Percentiles rank a stretch among this genome's conserved stretches.
phyloP scores from a whole-genome alignment of 2,797 vertebrate genomes.

The Pempheris klunzingeri region DNA sequence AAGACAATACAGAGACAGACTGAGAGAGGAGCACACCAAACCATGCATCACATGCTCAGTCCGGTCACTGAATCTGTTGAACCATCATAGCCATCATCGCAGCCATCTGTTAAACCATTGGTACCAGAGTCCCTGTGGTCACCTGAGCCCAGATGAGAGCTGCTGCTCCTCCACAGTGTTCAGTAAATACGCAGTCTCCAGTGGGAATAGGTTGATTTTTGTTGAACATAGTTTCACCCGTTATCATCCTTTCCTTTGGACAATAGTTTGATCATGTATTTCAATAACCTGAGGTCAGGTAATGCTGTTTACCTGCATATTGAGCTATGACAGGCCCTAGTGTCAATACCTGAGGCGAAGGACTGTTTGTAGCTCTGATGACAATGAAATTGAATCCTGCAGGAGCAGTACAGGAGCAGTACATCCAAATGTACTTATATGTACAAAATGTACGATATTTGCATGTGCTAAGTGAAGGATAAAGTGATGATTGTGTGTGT shows the following conservation, averaged over 20 bases:
- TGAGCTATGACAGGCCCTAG: conserved; percentile 4
- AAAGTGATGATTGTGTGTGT: background rate
- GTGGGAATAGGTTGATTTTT: background rate
- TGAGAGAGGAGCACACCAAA: conserved; percentile 49
- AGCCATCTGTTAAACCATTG: conserved; percentile 58
- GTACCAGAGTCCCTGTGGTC: conserved; percentile 14
- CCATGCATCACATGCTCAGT: conserved; percentile 39
- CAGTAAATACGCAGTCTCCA: background rate
- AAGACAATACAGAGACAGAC: conserved; percentile 66
- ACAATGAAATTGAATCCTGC: background rate
- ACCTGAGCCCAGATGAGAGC: conserved; percentile 9
- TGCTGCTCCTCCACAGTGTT: background rate
- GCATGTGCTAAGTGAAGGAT: background rate
- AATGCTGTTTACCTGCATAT: conserved; percentile 12
- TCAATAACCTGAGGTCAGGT: background rate
- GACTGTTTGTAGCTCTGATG: background rate
- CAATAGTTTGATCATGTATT: background rate
- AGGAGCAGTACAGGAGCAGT: background rate
- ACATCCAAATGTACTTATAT: background rate
- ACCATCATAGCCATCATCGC: too few relatives aligned
- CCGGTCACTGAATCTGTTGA: conserved; percentile 14
- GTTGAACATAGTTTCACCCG: background rate
- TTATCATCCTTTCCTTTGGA: background rate
- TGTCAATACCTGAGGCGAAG: conserved; percentile 36
- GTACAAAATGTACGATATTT: conserved; percentile 23